A percentile compares a stretch with the other conserved stretches of the same genome.
These are phyloP conservation scores for Hemibagrus guttatus DNA, from an alignment of 2,797 vertebrate species.

Conservation along the genomic window DNA sequence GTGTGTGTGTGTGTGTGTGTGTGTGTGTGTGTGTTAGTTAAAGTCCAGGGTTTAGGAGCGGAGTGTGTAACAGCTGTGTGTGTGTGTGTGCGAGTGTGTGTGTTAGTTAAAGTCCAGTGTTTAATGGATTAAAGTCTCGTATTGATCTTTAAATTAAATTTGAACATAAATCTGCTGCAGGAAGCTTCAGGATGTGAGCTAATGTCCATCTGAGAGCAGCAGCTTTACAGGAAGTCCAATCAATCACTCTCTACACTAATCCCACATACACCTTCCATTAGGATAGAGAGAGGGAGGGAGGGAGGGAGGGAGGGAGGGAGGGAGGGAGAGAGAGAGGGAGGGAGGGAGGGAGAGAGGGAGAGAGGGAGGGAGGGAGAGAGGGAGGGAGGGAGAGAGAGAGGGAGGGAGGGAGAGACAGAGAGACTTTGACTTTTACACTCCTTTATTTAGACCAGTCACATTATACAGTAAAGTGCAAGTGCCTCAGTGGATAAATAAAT, in stretches of 20 bases:
- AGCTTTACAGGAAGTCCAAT: slow-evolving; percentile 24
- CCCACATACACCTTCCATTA: neutral
- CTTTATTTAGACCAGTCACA: no score
- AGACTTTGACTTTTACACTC: no score
- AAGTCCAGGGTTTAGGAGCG: no score
- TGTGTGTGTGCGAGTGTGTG: neutral
- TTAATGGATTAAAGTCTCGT: slow-evolving; percentile 12
- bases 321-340: neutral
- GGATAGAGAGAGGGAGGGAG: neutral
- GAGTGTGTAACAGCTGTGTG: neutral
- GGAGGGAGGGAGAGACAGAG: no score
- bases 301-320: neutral
- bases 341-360: neutral
- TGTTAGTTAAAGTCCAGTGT: neutral
- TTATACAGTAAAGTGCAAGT: no score
- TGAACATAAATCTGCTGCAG: slow-evolving; percentile 21
- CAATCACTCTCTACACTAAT: neutral
- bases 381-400: neutral
- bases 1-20: no score
- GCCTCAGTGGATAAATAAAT: no score
- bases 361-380: neutral
- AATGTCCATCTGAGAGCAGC: neutral
- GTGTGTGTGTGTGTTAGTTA: no score
- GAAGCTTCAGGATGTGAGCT: neutral
- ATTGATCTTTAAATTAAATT: slow-evolving; percentile 21